Conservation (phyloP, 2,888 invertebrate genomes). For the Sialis fuliginosa region DNA sequence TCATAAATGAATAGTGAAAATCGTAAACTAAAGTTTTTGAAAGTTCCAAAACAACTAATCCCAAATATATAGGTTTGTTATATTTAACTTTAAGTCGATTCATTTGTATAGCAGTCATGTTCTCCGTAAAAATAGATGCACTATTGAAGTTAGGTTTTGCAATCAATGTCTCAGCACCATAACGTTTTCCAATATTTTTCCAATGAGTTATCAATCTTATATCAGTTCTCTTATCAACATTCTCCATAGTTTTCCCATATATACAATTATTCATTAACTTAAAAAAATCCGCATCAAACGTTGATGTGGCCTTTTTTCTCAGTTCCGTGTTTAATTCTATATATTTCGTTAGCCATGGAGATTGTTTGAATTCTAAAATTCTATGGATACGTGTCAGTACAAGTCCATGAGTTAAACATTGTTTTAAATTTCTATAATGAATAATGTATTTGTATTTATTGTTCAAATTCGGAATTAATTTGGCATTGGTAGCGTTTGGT, state of each 20-base stretch:
- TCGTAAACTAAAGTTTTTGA: constrained; percentile 22
- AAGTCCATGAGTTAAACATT: constrained; percentile 13
- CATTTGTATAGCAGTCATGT: constrained; percentile 19
- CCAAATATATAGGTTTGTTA: constrained; percentile 22
- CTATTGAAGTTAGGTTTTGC: constrained; percentile 18
- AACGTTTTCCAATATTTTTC: constrained; percentile 10
- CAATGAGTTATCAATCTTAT: constrained; percentile 16
- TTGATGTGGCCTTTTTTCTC: constrained; percentile 11
- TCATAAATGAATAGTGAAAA: constrained; percentile 19
- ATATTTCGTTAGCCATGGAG: constrained; percentile 19
- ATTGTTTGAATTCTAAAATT: constrained; percentile 19
- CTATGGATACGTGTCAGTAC: constrained; percentile 16
- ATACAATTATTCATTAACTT: constrained; percentile 20
- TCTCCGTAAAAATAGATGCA: constrained; percentile 16
- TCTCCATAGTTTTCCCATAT: constrained; percentile 23
- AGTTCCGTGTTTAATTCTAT: constrained; percentile 21
- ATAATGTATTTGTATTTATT: constrained; percentile 14
- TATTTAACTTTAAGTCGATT: constrained; percentile 13
- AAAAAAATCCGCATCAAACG: constrained; percentile 11
- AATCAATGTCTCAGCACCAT: constrained; percentile 17
- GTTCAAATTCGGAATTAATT: constrained; percentile 13
- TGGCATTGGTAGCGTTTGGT: constrained; percentile 6
- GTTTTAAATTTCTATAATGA: constrained; percentile 15
- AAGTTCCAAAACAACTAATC: constrained; percentile 21
- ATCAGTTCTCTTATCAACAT: constrained; percentile 20